A percentile compares a stretch with the other conserved stretches of the same genome.
Evolutionary conservation across 2,797 vertebrate genomes (phyloP).

Genomic region (Clarias platycephalus): DNA sequence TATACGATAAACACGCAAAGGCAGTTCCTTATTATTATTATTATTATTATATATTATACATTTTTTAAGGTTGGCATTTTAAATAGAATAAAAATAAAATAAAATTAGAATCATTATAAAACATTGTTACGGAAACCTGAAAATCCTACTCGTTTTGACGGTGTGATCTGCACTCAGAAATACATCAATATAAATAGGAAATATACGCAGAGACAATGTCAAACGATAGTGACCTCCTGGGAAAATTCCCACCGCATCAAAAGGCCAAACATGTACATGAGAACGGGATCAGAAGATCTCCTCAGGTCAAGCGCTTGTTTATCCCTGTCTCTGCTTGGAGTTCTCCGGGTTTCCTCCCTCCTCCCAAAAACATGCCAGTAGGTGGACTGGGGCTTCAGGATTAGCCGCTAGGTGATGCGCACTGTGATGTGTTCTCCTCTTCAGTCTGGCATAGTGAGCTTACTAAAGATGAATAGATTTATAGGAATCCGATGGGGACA

Average conservation of each 20-base stretch:
- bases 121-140: not conserved
- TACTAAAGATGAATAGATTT: not conserved
- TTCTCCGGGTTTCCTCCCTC: not conserved
- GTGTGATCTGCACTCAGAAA: not conserved
- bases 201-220: not conserved
- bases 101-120: not conserved
- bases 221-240: not conserved
- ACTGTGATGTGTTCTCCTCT: not conserved
- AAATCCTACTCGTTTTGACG: too few species aligned
- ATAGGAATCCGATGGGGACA: not conserved
- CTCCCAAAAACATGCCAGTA: not conserved
- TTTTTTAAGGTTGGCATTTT: not conserved
- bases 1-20: not conserved
- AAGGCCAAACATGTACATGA: slow-evolving; percentile 5
- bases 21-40: not conserved
- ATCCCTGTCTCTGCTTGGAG: not conserved
- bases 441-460: not conserved
- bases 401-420: not conserved
- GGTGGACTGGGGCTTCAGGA: not conserved
- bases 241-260: not conserved
- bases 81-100: too few species aligned
- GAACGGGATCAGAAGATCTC: not conserved
- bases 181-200: not conserved
- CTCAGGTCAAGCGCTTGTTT: not conserved
- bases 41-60: too few species aligned